Conservation (phyloP, 1,140 invertebrate genomes). For the Apocrypta bakeri region DNA sequence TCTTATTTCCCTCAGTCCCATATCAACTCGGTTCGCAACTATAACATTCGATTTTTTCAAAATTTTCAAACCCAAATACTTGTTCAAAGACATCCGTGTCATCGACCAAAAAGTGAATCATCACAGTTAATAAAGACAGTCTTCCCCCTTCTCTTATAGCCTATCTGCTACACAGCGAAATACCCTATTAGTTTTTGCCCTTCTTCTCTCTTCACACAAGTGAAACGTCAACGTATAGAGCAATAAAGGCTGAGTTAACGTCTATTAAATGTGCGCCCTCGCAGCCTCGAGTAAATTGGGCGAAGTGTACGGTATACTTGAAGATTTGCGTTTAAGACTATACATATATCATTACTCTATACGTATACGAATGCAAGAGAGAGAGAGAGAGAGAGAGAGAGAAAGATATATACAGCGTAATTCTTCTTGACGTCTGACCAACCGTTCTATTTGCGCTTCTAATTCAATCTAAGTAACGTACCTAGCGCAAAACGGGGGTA, state of each 20-base stretch:
- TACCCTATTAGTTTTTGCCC: not conserved
- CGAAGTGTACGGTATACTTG: not conserved
- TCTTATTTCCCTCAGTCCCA: not conserved
- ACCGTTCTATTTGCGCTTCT: constrained; percentile 63
- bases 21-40: not conserved
- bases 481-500: not conserved
- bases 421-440: constrained; percentile 60
- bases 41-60: not conserved
- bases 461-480: constrained; percentile 60
- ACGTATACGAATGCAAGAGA: too few relatives aligned
- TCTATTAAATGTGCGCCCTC: constrained; percentile 21
- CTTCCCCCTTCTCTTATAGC: not conserved
- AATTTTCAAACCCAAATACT: not conserved
- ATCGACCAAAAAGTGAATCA: constrained; percentile 17
- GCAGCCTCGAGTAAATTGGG: constrained; percentile 13
- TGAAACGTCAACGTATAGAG: constrained; percentile 23
- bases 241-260: constrained; percentile 25
- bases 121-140: constrained; percentile 19
- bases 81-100: not conserved
- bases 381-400: too few relatives aligned
- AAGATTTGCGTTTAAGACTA: not conserved
- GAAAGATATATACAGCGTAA: not conserved
- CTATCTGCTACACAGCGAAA: not conserved
- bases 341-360: too few relatives aligned
- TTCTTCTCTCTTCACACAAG: not conserved